Evolutionary conservation across 2,113 vertebrate species (phyloP), one percentile per base, ranked within the genome.

Genomic region (Hyperoodon ampullatus): DNA sequence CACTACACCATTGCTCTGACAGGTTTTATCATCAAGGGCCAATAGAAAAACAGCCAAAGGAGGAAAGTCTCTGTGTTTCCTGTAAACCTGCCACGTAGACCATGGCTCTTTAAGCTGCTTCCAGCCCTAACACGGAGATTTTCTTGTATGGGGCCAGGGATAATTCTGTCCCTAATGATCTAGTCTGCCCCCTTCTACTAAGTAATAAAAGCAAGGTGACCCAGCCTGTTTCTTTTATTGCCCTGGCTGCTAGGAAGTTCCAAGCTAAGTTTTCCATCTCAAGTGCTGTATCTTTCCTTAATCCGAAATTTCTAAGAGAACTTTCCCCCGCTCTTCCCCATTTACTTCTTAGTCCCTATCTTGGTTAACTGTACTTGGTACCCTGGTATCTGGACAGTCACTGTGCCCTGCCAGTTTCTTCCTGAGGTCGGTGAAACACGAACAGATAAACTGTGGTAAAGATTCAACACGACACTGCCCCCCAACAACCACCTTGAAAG

Each of bases 181-280:
- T 50, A 60, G 19, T 28, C 58, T 42, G 28, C 3, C 30, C 44
- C 7, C 60, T 80, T 85, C 65, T 33, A 50, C 30, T 35, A 68
- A 15, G n/a, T 10, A 83, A 55, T 42, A n/a, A 97, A 88, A 95
- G 18, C 50, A 33, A 80, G 28, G 71, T 33, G 60, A 89, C 13
- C 26, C 23, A 4, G 26, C 16, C 65, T 39, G n/a, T 6, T 92
- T 75, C 28, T 24, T 19, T 83, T 85, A 92, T 61, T 92, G 74
- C 74, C 28, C 39, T 80, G 80, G 68, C 87, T 87, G 13, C 66
- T 53, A 39, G 47, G 82, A 91, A 74, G 60, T 60, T 88, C 60
- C 42, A 61, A 55, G 74, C 60, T 96, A 61, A 55, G 68, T 60
- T 96, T 85, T 83, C 75, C 82, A 16, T 70, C n/a, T 93, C 77